Evolutionary conservation across 2,888 invertebrate genomes (phyloP).

Genomic region (Pyrrhosoma nymphula): DNA sequence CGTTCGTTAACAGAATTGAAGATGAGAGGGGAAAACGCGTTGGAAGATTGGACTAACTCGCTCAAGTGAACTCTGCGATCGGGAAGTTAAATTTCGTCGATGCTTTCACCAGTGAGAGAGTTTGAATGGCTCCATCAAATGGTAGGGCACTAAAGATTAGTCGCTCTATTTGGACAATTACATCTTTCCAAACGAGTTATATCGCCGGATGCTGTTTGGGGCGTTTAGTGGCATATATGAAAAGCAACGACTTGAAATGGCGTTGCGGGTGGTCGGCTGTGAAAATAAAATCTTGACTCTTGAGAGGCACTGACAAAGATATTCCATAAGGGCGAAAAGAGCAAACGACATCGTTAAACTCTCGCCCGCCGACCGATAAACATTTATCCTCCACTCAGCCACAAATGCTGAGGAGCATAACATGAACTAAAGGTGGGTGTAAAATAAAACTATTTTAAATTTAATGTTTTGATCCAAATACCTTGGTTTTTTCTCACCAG

Average conservation of each 20-base stretch:
- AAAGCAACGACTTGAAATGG: background rate
- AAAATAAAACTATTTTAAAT: too few relatives aligned
- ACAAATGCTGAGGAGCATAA: background rate
- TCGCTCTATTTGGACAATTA: background rate
- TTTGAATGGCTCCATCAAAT: too few relatives aligned
- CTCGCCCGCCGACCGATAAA: background rate
- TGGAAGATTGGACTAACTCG: too few relatives aligned
- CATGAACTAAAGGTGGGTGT: too few relatives aligned
- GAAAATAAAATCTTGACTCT: background rate
- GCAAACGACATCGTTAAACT: background rate
- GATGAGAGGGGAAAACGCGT: too few relatives aligned
- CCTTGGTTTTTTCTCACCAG: too few relatives aligned
- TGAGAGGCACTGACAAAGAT: background rate
- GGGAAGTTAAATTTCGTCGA: too few relatives aligned
- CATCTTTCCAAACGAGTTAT: background rate
- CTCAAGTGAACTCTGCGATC: too few relatives aligned
- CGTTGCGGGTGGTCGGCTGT: background rate
- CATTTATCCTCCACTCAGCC: background rate
- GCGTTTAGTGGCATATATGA: background rate
- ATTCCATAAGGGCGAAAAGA: background rate
- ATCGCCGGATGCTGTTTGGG: background rate
- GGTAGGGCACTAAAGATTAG: too few relatives aligned
- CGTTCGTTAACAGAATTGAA: too few relatives aligned
- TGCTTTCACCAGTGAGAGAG: too few relatives aligned
- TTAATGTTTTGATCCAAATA: too few relatives aligned